Percentiles rank a stretch among this genome's conserved stretches.
These are phyloP conservation scores for Drosophila planitibia DNA, from an alignment of 2,888 invertebrate species.

Conservation along the genomic window DNA sequence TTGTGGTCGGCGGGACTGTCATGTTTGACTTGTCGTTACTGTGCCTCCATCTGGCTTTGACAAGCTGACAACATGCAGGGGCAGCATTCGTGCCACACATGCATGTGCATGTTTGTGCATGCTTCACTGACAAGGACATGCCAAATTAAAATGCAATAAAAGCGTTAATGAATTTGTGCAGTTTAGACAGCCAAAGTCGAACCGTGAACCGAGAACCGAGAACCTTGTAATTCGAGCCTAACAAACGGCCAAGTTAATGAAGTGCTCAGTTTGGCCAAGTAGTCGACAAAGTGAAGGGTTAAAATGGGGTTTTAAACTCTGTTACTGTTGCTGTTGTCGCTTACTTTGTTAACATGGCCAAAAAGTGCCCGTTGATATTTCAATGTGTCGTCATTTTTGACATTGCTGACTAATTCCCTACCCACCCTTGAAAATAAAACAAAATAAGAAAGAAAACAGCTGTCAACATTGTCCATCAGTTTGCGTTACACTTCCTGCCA, in stretches of 20 bases:
- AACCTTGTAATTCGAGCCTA: constrained; percentile 8
- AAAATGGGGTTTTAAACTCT: constrained; percentile 59
- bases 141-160: constrained; percentile 79
- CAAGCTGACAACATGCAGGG: constrained; percentile 64
- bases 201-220: neutral
- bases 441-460: constrained; percentile 47
- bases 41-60: constrained; percentile 54
- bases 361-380: constrained; percentile 61
- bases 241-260: constrained; percentile 53
- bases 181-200: constrained; percentile 35
- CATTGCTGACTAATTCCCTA: constrained; percentile 73
- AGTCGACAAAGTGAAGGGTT: constrained; percentile 22
- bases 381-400: constrained; percentile 72
- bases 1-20: constrained; percentile 56
- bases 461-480: constrained; percentile 71
- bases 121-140: constrained; percentile 75
- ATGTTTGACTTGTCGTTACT: constrained; percentile 59
- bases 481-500: constrained; percentile 55
- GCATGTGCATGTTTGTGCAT: constrained; percentile 73
- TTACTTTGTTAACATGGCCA: constrained; percentile 64
- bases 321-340: constrained; percentile 26
- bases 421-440: neutral
- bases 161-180: constrained; percentile 74
- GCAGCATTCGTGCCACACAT: constrained; percentile 40
- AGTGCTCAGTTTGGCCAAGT: constrained; percentile 49